A percentile compares a stretch with the other conserved stretches of the same genome.
phyloP scores from a whole-genome alignment of 2,113 vertebrate species.

The Phalacrocorax aristotelis region DNA sequence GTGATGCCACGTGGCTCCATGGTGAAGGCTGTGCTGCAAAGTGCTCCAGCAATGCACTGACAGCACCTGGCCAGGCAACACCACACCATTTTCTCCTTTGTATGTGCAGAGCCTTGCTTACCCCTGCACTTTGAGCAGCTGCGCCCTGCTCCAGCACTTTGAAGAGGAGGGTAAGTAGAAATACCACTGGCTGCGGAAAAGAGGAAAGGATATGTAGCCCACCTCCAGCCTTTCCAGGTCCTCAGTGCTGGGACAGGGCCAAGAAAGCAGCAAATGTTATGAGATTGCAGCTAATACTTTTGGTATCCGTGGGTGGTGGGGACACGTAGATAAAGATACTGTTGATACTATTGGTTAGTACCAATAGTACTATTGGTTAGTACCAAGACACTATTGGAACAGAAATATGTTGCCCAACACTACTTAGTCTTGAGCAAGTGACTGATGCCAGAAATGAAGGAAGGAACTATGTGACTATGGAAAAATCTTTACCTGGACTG shows the following conservation, averaged over 20 bases:
- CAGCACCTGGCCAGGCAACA: background rate
- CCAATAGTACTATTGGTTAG: background rate
- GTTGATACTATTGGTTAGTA: background rate
- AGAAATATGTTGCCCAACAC: background rate
- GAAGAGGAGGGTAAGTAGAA: background rate
- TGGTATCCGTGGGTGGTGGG: background rate
- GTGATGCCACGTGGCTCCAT: accelerated
- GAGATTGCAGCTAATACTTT: background rate
- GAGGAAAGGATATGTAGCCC: background rate
- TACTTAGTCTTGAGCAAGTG: background rate
- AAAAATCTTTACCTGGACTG: background rate
- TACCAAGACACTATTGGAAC: background rate
- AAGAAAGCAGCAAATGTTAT: background rate
- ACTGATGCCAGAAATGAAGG: background rate
- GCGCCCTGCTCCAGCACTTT: background rate
- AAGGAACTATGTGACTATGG: background rate
- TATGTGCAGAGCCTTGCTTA: background rate
- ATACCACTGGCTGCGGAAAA: background rate
- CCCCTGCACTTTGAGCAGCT: background rate
- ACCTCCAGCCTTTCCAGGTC: background rate
- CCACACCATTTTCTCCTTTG: background rate
- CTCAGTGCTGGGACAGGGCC: background rate
- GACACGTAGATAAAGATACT: background rate
- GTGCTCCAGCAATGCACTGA: background rate
- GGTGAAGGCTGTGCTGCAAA: background rate